These are phyloP conservation scores for Fulmarus glacialis DNA, from an alignment of 2,113 vertebrate species.

Conservation along the genomic window DNA sequence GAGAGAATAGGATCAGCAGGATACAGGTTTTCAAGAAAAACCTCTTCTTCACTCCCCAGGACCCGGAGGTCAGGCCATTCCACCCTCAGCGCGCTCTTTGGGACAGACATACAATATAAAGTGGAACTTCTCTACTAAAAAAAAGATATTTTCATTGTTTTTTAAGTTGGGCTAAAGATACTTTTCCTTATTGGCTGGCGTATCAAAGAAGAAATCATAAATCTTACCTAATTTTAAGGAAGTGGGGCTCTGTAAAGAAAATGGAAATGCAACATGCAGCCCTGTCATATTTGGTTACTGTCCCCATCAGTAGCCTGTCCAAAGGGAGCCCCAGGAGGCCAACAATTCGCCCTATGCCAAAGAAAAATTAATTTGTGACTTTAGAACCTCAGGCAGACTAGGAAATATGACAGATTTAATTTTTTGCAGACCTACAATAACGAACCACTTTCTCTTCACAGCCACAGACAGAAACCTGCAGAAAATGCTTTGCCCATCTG, in stretches of 20 bases:
- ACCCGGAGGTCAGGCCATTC: neutral
- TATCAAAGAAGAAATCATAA: neutral
- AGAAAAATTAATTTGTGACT: constrained; percentile 1
- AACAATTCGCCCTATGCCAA: neutral
- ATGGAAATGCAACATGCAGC: neutral
- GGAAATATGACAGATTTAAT: neutral
- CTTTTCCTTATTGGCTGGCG: neutral
- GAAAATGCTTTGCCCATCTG: neutral
- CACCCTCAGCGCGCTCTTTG: too few relatives aligned
- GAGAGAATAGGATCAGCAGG: neutral
- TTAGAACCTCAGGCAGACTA: neutral
- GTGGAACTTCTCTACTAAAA: neutral
- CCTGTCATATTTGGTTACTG: constrained; percentile 29
- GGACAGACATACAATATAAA: neutral
- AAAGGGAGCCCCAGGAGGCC: neutral
- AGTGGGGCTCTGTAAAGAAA: neutral
- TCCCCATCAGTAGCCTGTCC: constrained; percentile 2
- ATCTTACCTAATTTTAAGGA: constrained; percentile 24
- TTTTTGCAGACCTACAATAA: neutral
- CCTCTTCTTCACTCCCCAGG: neutral
- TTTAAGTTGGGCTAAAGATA: neutral
- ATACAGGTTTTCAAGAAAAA: neutral
- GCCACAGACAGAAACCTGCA: neutral
- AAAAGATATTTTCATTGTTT: neutral
- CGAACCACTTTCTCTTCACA: neutral